These are phyloP conservation scores for Rhinoderma darwinii DNA, from an alignment of 2,113 vertebrate genomes.

Conservation along the genomic window DNA sequence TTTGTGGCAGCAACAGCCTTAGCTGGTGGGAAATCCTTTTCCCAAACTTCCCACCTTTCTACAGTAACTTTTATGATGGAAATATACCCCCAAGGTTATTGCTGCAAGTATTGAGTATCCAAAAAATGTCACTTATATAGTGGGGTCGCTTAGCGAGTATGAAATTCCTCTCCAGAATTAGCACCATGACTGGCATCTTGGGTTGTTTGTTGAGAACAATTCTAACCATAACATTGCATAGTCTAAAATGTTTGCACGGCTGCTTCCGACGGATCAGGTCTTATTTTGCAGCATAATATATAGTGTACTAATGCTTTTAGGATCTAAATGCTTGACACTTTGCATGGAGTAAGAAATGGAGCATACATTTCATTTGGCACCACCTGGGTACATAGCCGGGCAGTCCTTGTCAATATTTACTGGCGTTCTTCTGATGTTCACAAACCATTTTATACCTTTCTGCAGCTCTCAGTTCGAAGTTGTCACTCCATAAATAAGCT, in stretches of 20 bases:
- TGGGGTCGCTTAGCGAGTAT: constrained; percentile 31
- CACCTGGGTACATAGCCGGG: neutral
- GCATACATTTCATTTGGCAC: neutral
- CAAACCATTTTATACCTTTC: constrained; percentile 36
- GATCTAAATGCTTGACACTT: constrained; percentile 9
- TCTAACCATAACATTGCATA: constrained; percentile 16
- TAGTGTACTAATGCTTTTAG: neutral
- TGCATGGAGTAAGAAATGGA: constrained; percentile 8
- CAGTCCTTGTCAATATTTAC: neutral
- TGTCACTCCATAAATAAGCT: constrained; percentile 34
- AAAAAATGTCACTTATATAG: constrained; percentile 49
- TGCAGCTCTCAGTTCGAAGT: constrained; percentile 32
- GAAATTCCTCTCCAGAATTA: constrained; percentile 49
- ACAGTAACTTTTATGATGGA: constrained; percentile 16
- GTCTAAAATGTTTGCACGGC: constrained; percentile 28
- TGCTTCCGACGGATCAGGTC: neutral
- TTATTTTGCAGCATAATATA: neutral
- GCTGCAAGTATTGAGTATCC: constrained; percentile 47
- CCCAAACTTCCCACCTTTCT: constrained; percentile 41
- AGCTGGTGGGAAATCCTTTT: neutral
- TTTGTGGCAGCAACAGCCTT: neutral
- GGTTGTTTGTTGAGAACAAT: constrained; percentile 42
- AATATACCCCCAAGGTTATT: constrained; percentile 47
- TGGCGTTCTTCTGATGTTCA: constrained; percentile 22
- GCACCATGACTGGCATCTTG: constrained; percentile 43